Percentiles rank a stretch among this genome's conserved stretches.
Evolutionary conservation across 2,888 invertebrate genomes (phyloP).

Genomic region (Drosophila rellima): DNA sequence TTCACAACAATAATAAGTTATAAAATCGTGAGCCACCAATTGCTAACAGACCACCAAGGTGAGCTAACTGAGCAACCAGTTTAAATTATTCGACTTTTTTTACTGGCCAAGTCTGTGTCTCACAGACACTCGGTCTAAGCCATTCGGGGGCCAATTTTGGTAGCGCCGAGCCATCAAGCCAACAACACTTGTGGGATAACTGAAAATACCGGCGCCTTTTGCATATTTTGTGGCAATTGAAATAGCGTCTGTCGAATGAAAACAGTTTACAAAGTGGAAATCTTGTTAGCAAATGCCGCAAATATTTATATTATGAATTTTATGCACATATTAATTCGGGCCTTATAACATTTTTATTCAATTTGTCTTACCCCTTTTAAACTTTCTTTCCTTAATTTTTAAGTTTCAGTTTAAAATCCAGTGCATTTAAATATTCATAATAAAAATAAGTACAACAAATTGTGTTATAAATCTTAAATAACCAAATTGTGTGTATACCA

Average conservation of each 20-base stretch:
- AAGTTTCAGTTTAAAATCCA: too few relatives aligned
- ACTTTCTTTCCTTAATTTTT: too few relatives aligned
- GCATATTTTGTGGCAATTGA: conserved; percentile 52
- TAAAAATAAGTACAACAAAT: too few relatives aligned
- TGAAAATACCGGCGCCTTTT: conserved; percentile 42
- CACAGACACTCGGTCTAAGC: conserved; percentile 13
- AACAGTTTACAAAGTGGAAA: conserved; percentile 67
- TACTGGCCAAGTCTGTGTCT: conserved; percentile 15
- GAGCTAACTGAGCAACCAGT: conserved; percentile 58
- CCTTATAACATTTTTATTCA: not conserved
- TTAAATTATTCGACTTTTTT: conserved; percentile 50
- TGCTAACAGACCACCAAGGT: conserved; percentile 69
- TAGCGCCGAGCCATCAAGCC: conserved; percentile 57
- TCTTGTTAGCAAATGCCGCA: conserved; percentile 64
- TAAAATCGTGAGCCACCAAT: conserved; percentile 71
- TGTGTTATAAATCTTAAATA: too few relatives aligned
- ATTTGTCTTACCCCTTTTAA: not conserved
- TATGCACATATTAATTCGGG: not conserved
- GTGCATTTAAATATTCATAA: too few relatives aligned
- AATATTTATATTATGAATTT: conserved; percentile 44
- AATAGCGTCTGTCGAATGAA: conserved; percentile 63
- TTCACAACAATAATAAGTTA: conserved; percentile 47
- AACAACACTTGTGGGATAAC: conserved; percentile 38
- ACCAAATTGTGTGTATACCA: too few relatives aligned
- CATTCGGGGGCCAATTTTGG: conserved; percentile 63